phyloP scores from a whole-genome alignment of 2,113 vertebrate species.

The Mustelus asterias region DNA sequence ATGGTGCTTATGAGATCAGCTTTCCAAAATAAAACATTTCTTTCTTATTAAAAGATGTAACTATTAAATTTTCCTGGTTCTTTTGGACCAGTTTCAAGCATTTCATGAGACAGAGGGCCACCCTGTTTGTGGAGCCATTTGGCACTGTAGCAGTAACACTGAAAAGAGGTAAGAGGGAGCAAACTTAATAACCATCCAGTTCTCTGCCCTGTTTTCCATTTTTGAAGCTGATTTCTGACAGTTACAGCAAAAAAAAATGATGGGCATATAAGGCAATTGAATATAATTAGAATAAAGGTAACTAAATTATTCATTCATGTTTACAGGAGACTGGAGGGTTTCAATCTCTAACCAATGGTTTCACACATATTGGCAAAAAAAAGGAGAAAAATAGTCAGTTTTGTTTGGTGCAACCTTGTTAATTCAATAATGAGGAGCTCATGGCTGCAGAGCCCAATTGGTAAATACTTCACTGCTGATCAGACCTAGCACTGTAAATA shows the following conservation, averaged over 20 bases:
- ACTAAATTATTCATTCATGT: background rate
- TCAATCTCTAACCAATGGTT: background rate
- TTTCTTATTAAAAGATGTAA: conserved; percentile 28
- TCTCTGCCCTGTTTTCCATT: background rate
- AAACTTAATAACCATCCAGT: background rate
- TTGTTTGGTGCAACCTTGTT: background rate
- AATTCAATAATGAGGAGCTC: background rate
- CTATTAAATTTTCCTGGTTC: background rate
- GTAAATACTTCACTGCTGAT: background rate
- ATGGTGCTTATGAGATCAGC: background rate
- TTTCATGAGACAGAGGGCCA: background rate
- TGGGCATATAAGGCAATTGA: background rate
- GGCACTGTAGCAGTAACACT: background rate
- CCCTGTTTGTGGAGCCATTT: background rate
- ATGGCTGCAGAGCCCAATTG: background rate
- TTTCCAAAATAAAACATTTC: conserved; percentile 34
- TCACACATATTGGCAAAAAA: background rate
- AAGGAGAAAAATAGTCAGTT: background rate
- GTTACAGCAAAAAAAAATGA: background rate
- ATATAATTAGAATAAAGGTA: background rate
- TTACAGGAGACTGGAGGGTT: background rate
- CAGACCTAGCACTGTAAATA: background rate
- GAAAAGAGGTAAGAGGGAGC: background rate
- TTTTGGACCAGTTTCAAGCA: conserved; percentile 1
- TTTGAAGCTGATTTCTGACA: background rate